A percentile compares a stretch with the other conserved stretches of the same genome.
Conservation (phyloP, 64 coral and sea anemone species). For the Acropora tenuis region DNA sequence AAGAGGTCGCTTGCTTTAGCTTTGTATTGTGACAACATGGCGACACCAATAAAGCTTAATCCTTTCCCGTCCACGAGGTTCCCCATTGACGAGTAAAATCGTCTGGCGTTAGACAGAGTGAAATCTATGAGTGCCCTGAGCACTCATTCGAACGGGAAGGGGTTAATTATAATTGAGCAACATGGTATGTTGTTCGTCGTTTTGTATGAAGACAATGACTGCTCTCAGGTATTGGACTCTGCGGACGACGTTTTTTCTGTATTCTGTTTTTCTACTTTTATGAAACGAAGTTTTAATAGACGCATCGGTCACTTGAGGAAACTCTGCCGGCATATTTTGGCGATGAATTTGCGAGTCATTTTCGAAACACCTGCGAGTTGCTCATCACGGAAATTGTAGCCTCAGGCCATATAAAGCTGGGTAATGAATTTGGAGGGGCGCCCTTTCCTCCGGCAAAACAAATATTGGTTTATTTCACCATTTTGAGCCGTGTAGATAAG, state of each 20-base stretch:
- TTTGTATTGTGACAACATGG: too few relatives aligned
- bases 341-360: constrained; percentile 32
- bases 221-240: background rate
- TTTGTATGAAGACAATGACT: background rate
- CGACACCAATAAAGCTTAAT: too few relatives aligned
- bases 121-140: background rate
- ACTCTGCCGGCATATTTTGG: constrained; percentile 14
- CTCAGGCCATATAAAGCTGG: too few relatives aligned
- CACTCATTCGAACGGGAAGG: background rate
- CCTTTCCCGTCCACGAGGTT: too few relatives aligned
- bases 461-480: too few relatives aligned
- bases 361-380: background rate
- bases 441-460: too few relatives aligned
- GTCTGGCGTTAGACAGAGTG: too few relatives aligned
- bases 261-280: background rate
- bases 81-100: too few relatives aligned
- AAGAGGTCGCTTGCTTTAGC: too few relatives aligned
- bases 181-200: background rate
- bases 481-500: too few relatives aligned
- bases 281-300: constrained; percentile 9
- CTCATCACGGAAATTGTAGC: too few relatives aligned
- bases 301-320: background rate
- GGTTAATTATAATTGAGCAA: background rate
- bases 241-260: constrained; percentile 10
- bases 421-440: too few relatives aligned